Conservation (phyloP, 1,140 invertebrate species). For the Plutomurus gul region DNA sequence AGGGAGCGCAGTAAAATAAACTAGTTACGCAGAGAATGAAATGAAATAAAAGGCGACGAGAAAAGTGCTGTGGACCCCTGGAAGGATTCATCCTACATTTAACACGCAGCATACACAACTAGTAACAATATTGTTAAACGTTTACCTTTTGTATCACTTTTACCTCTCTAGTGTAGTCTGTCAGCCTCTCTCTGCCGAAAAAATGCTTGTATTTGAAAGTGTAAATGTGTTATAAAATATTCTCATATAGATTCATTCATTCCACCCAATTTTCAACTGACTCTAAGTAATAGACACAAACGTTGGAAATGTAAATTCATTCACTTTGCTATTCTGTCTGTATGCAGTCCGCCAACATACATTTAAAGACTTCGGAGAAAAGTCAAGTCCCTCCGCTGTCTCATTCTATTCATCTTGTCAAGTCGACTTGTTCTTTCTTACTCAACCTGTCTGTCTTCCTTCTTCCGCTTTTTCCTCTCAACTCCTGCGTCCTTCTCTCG, state of each 20-base stretch:
- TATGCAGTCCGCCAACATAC: neutral
- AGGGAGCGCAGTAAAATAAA: constrained; percentile 1
- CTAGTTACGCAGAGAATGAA: neutral
- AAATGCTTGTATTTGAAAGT: too few relatives aligned
- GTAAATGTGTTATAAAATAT: too few relatives aligned
- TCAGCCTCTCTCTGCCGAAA: too few relatives aligned
- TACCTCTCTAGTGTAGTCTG: too few relatives aligned
- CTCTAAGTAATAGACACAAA: too few relatives aligned
- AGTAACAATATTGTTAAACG: too few relatives aligned
- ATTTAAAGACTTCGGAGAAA: constrained; percentile 28
- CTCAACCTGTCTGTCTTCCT: constrained; percentile 1
- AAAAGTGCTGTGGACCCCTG: constrained; percentile 14
- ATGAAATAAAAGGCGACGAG: constrained; percentile 7
- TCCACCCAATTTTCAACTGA: too few relatives aligned
- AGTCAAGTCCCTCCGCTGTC: constrained; percentile 2
- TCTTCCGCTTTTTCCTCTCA: too few relatives aligned
- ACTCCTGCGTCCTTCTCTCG: neutral
- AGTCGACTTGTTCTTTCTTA: constrained; percentile 21
- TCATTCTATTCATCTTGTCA: constrained; percentile 18
- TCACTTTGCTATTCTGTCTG: too few relatives aligned
- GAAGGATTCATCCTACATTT: constrained; percentile 18
- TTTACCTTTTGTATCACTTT: neutral
- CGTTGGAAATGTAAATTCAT: too few relatives aligned
- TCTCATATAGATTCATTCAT: too few relatives aligned
- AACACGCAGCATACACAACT: neutral